Percentiles rank a stretch among this genome's conserved stretches.
Evolutionary conservation across 2,113 vertebrate species (phyloP).

Genomic region (Chloroceryle aenea): DNA sequence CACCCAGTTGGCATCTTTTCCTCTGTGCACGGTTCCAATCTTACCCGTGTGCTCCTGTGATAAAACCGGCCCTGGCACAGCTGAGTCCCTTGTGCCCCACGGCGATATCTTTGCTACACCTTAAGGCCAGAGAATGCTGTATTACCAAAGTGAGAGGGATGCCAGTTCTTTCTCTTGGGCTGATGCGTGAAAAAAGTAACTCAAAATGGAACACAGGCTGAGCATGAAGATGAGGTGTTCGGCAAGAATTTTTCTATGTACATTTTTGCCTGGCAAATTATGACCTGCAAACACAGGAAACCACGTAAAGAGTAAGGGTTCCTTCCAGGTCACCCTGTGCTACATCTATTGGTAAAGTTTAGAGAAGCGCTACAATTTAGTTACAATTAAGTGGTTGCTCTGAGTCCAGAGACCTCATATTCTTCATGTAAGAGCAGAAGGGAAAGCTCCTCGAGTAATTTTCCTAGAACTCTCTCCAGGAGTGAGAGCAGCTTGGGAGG

Average conservation of each 20-base stretch:
- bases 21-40: accelerated
- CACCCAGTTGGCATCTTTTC: neutral
- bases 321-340: neutral
- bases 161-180: neutral
- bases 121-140: neutral
- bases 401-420: neutral
- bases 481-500: neutral
- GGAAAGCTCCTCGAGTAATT: slow-evolving; percentile 7
- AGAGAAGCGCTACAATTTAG: neutral
- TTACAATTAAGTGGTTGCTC: neutral
- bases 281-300: neutral
- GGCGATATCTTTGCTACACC: neutral
- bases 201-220: neutral
- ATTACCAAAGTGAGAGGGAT: neutral
- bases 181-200: neutral
- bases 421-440: neutral
- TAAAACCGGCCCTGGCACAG: neutral
- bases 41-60: neutral
- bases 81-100: neutral
- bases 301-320: neutral
- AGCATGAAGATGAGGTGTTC: neutral
- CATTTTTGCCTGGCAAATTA: neutral
- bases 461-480: neutral
- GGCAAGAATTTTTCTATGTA: neutral
- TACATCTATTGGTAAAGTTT: neutral